phyloP scores from a whole-genome alignment of 1,140 invertebrate genomes.

The Camponotus vicinus region DNA sequence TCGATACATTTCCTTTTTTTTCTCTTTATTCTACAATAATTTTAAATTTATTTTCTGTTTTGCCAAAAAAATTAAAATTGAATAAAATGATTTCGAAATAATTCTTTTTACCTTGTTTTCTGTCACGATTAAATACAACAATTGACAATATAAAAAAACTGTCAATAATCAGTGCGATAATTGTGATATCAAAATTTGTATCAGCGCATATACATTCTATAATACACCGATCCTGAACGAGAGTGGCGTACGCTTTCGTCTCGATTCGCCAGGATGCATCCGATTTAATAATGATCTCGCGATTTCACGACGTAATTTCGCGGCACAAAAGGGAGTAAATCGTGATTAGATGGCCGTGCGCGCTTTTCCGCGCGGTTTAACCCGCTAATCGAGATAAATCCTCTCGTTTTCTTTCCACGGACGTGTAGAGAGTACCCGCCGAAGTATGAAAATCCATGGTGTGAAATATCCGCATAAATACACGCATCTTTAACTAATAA shows the following conservation, averaged over 20 bases:
- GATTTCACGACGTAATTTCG: constrained; percentile 55
- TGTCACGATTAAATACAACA: background rate
- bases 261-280: constrained; percentile 51
- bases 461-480: background rate
- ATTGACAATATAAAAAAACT: background rate
- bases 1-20: background rate
- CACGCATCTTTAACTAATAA: too few relatives aligned
- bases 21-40: background rate
- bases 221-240: constrained; percentile 49
- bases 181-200: background rate
- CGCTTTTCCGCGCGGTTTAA: constrained; percentile 52
- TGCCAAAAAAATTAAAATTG: background rate
- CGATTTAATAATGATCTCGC: constrained; percentile 58
- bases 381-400: constrained; percentile 4
- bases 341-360: constrained; percentile 25
- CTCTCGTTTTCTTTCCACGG: background rate
- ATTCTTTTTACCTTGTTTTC: background rate
- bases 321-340: constrained; percentile 52
- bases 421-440: background rate
- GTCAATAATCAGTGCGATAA: background rate
- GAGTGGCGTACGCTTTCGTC: constrained; percentile 45
- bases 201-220: background rate
- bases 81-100: background rate
- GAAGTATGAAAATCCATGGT: background rate
- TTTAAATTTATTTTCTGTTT: background rate